phyloP scores from a whole-genome alignment of 2,113 vertebrate species.

The sheep (Ovis aries) region DNA sequence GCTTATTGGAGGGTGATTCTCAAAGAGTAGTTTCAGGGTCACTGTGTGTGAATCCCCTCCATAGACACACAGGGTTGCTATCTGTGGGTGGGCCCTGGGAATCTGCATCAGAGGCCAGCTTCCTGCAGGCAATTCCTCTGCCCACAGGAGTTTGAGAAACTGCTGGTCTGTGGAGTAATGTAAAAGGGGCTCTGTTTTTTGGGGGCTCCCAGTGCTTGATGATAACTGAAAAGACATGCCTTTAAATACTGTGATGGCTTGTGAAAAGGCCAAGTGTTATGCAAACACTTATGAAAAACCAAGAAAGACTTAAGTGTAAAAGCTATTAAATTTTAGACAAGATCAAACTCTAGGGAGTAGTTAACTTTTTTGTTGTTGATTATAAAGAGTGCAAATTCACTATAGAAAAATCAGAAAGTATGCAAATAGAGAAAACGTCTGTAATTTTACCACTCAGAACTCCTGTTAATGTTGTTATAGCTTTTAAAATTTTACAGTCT shows the following conservation, averaged over 20 bases:
- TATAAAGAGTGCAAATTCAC: neutral
- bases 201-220: neutral
- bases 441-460: neutral
- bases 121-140: neutral
- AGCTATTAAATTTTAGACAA: neutral
- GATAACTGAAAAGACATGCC: neutral
- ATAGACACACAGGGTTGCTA: neutral
- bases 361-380: neutral
- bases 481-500: neutral
- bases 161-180: neutral
- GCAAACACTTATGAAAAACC: neutral
- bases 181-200: neutral
- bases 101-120: neutral
- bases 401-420: slow-evolving; percentile 24
- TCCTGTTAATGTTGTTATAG: neutral
- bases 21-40: neutral
- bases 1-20: neutral
- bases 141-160: neutral
- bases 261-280: neutral
- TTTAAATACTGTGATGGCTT: neutral
- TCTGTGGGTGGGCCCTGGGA: neutral
- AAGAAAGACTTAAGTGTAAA: neutral
- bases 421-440: neutral
- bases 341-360: neutral
- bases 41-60: neutral